Conservation (phyloP, 2,888 invertebrate genomes). For the Oscheius sp. region DNA sequence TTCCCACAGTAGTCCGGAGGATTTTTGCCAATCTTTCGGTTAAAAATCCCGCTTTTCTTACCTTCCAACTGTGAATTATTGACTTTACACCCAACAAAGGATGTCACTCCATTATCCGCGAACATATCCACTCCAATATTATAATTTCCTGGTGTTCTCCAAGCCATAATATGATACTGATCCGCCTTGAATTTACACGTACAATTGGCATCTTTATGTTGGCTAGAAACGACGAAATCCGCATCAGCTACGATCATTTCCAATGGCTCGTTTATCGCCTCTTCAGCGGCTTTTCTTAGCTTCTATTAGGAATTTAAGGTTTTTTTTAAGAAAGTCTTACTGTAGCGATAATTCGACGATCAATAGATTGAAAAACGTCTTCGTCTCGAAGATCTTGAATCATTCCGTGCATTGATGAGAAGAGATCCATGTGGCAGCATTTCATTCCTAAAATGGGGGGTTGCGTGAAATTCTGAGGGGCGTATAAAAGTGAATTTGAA, state of each 20-base stretch:
- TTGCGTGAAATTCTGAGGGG: no score
- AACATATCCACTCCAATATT: slow-evolving; percentile 6
- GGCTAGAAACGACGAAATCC: not conserved
- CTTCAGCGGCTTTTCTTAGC: not conserved
- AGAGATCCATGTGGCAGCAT: slow-evolving; percentile 22
- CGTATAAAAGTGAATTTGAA: no score
- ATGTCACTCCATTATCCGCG: slow-evolving; percentile 12
- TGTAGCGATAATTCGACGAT: slow-evolving; percentile 5
- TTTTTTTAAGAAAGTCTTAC: not conserved
- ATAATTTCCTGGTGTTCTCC: slow-evolving; percentile 19
- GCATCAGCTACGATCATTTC: slow-evolving; percentile 12
- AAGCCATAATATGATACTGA: slow-evolving; percentile 7
- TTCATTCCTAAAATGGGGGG: not conserved
- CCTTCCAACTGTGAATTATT: not conserved
- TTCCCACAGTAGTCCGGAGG: no score
- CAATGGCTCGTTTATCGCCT: slow-evolving; percentile 11
- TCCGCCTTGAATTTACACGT: slow-evolving; percentile 10
- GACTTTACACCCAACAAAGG: slow-evolving; percentile 4
- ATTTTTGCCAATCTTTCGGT: no score
- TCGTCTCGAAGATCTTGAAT: not conserved
- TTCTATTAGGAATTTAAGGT: no score
- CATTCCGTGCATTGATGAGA: slow-evolving; percentile 12
- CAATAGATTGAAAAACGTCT: slow-evolving; percentile 5
- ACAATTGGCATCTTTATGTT: slow-evolving; percentile 1
- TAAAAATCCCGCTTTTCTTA: no score